Base-by-base conservation (phyloP, 1,140 invertebrate species). In the Amyelois transitella region DNA sequence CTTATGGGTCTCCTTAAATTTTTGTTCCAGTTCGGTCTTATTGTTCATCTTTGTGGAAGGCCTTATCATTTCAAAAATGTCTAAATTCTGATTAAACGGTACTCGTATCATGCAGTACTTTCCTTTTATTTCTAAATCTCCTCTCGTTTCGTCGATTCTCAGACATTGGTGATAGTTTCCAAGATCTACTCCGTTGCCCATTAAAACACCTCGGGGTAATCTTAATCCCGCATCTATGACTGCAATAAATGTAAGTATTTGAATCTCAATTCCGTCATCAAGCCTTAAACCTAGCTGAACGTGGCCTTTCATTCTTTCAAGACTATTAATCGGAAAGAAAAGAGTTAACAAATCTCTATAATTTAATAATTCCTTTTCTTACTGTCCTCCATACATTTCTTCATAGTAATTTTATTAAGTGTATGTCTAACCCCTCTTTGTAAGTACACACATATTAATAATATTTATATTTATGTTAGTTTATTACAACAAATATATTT, bases 91-190 rank as follows among this genome's bases (percentile, higher is more conserved):
- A 18, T 25, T 43, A 12, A 66, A n/a, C n/a, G 69, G 65, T 19
- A 71, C 55, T 25, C 51, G 43, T 24, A 77, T 64, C 32, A 51
- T 44, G 47, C 69, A 74, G 44, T 70, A 74, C 56, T 77, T 77
- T 48, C 74, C 74, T 55, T 62, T 51, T 14, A 74, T 64, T 38
- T 25, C 60, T 60, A 64, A 19, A 58, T 54, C 32, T 61, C 18
- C 1, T 52, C 44, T 22, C 20, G 17, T 6, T 48, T 65, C 43
- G 8, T 58, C 44, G 4, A 74, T 74, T 0, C 7, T 53, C 5
- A 77, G 47, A 51, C 74, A 77, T 63, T 74, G 64, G 18, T 63
- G 49, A 25, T 61, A 77, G 25, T 66, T 74, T 1, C 74, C 74
- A 18, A 69, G 18, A 19, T 72, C 66, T 14, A 51, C 12, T 10